A percentile compares a stretch with the other conserved stretches of the same genome.
Conservation (phyloP, 2,888 invertebrate genomes). For the Phaedon cochleariae region DNA sequence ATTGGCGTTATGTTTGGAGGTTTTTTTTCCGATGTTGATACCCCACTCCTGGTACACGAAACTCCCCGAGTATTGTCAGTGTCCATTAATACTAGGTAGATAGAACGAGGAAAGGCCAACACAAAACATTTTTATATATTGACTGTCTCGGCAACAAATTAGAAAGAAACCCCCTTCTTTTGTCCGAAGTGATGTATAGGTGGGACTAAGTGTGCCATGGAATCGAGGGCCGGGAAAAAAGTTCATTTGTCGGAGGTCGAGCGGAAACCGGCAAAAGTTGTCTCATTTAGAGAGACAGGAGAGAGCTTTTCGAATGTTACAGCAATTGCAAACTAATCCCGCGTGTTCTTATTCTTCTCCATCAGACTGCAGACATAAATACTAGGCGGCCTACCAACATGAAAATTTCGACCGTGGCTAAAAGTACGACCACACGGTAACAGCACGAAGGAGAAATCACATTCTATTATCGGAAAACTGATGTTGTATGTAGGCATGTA, state of each 20-base stretch:
- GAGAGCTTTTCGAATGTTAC: slow-evolving; percentile 55
- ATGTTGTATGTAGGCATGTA: too few species aligned
- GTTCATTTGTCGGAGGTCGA: slow-evolving; percentile 61
- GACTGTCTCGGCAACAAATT: slow-evolving; percentile 15
- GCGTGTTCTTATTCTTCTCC: slow-evolving; percentile 59
- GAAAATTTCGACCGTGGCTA: slow-evolving; percentile 23
- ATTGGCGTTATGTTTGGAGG: too few species aligned
- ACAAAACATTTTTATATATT: background rate
- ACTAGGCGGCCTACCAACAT: slow-evolving; percentile 52
- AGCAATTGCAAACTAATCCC: slow-evolving; percentile 59
- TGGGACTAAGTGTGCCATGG: slow-evolving; percentile 45
- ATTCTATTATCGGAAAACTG: too few species aligned
- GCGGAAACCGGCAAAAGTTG: slow-evolving; percentile 60
- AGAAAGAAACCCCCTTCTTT: slow-evolving; percentile 36
- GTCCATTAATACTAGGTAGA: background rate
- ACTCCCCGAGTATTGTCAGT: background rate
- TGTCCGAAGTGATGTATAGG: slow-evolving; percentile 47
- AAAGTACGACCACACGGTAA: slow-evolving; percentile 4
- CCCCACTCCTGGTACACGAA: too few species aligned
- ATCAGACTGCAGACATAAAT: slow-evolving; percentile 57
- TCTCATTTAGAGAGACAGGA: slow-evolving; percentile 60
- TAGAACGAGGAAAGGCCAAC: background rate
- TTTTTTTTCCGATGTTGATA: too few species aligned
- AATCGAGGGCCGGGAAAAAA: slow-evolving; percentile 54
- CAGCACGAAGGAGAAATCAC: too few species aligned